Conservation (phyloP, 2,888 invertebrate genomes). For the Brenthis ino region DNA sequence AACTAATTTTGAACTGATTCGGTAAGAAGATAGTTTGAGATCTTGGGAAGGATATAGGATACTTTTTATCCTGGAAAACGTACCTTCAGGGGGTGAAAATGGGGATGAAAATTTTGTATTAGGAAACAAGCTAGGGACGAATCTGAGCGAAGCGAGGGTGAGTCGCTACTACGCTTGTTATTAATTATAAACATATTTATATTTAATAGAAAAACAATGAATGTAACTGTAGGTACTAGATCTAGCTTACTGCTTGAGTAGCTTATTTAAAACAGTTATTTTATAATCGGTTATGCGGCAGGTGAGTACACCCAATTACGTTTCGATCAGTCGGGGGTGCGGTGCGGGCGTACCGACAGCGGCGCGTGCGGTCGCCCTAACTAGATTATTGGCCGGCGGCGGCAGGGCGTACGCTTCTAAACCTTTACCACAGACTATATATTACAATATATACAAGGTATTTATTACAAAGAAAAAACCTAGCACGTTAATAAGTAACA, state of each 20-base stretch:
- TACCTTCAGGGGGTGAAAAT: too few relatives aligned
- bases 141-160: too few relatives aligned
- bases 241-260: background rate
- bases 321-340: constrained; percentile 65
- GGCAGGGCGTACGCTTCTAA: constrained; percentile 35
- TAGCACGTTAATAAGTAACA: background rate
- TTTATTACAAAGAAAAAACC: constrained; percentile 1
- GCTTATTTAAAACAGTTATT: constrained; percentile 40
- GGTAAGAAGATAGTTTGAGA: too few relatives aligned
- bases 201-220: background rate
- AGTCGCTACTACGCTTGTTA: too few relatives aligned
- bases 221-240: too few relatives aligned
- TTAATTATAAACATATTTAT: background rate
- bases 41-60: too few relatives aligned
- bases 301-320: constrained; percentile 72
- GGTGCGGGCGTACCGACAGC: constrained; percentile 43
- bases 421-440: constrained; percentile 30
- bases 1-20: too few relatives aligned
- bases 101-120: too few relatives aligned
- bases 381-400: constrained; percentile 63
- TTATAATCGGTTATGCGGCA: constrained; percentile 52
- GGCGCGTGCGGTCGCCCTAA: constrained; percentile 71
- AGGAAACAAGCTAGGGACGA: too few relatives aligned
- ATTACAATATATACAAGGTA: constrained; percentile 30
- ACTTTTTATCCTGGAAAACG: too few relatives aligned